Conservation (phyloP, 2,888 invertebrate species). For the Lutraria lutraria region DNA sequence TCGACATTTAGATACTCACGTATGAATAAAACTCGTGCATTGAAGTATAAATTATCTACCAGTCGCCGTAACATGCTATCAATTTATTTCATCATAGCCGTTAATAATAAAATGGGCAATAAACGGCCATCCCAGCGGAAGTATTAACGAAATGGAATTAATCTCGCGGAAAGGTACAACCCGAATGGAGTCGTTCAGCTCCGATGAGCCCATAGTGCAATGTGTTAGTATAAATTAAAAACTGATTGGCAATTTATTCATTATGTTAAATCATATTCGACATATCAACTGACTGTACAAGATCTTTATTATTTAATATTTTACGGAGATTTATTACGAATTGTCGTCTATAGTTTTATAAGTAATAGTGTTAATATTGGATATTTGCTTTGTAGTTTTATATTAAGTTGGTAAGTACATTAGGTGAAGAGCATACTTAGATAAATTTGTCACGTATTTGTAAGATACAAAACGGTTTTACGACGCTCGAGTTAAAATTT, state of each 20-base stretch:
- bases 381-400: not conserved
- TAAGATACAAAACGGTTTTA: not conserved
- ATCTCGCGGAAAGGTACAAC: not conserved
- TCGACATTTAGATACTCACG: not conserved
- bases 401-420: constrained; percentile 5
- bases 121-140: constrained; percentile 11
- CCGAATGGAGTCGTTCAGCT: not conserved
- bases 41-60: not conserved
- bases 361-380: not conserved
- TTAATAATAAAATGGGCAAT: constrained; percentile 8
- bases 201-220: not conserved
- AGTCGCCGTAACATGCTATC: not conserved
- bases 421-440: not conserved
- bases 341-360: not conserved
- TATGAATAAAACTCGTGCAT: not conserved
- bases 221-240: constrained; percentile 4
- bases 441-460: not conserved
- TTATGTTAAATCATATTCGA: constrained; percentile 11
- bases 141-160: not conserved
- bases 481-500: too few relatives aligned
- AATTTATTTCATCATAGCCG: not conserved
- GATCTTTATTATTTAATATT: not conserved
- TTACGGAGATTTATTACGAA: not conserved
- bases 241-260: not conserved
- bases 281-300: not conserved